Percentiles rank a stretch among this genome's conserved stretches.
phyloP scores from a whole-genome alignment of 2,888 invertebrate genomes.

The Eurois occulta region DNA sequence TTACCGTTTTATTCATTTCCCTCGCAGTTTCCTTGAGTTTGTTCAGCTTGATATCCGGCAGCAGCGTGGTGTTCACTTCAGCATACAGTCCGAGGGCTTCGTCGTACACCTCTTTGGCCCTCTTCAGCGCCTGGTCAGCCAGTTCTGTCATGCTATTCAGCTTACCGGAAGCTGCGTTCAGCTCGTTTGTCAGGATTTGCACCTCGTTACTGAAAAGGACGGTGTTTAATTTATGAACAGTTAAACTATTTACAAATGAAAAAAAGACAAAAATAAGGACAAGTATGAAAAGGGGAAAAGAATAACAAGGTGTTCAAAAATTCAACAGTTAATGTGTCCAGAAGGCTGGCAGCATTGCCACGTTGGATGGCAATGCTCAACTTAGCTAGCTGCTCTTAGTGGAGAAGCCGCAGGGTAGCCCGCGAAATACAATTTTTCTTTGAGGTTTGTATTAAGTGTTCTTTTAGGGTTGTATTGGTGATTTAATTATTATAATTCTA shows the following conservation, averaged over 20 bases:
- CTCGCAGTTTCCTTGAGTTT: slow-evolving; percentile 93
- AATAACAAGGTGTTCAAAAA: neutral
- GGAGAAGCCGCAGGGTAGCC: too few species aligned
- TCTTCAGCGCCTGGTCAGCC: slow-evolving; percentile 93
- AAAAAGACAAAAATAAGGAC: neutral
- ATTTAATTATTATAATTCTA: too few species aligned
- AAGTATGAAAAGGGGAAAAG: neutral
- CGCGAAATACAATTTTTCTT: too few species aligned
- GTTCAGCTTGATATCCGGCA: slow-evolving; percentile 94
- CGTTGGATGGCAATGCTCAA: neutral
- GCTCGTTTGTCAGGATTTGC: slow-evolving; percentile 91
- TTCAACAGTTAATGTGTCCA: neutral
- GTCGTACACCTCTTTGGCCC: slow-evolving; percentile 94
- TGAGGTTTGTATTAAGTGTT: too few species aligned
- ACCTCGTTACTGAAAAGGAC: slow-evolving; percentile 91
- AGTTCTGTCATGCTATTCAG: slow-evolving; percentile 92
- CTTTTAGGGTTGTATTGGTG: too few species aligned
- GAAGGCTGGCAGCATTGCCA: neutral
- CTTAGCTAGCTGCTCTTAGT: too few species aligned
- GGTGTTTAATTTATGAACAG: neutral
- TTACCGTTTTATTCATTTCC: slow-evolving; percentile 92
- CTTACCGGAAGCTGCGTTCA: slow-evolving; percentile 93
- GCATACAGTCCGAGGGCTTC: slow-evolving; percentile 95
- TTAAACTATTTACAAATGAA: neutral
- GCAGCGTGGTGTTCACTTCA: slow-evolving; percentile 94